A percentile compares a stretch with the other conserved stretches of the same genome.
Conservation (phyloP, 1,140 invertebrate species). For the Telenomus remus region DNA sequence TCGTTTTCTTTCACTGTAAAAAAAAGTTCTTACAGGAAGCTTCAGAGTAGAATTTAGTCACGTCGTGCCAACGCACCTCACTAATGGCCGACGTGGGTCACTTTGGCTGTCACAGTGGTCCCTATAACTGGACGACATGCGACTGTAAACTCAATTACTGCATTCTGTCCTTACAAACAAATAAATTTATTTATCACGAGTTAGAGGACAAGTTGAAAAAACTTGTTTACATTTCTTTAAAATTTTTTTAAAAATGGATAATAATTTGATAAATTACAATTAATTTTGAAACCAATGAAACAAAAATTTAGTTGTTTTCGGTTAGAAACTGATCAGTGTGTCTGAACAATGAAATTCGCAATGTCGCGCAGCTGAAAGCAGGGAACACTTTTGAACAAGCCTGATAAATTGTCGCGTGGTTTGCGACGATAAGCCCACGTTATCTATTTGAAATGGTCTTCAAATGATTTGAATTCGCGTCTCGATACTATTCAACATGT, state of each 20-base stretch:
- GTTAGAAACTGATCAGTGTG: no score
- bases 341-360: constrained; percentile 24
- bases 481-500: no score
- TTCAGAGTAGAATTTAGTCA: constrained; percentile 59
- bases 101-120: constrained; percentile 4
- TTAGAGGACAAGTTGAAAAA: no score
- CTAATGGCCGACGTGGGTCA: constrained; percentile 21
- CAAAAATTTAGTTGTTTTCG: no score
- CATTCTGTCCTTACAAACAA: no score
- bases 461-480: no score
- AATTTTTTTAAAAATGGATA: no score
- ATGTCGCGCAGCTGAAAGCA: constrained; percentile 43
- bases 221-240: no score
- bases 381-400: constrained; percentile 13
- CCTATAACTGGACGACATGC: constrained; percentile 18
- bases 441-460: no score
- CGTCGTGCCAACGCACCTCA: constrained; percentile 57
- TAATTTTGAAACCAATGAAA: no score
- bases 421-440: constrained; percentile 47
- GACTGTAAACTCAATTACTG: background rate
- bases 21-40: constrained; percentile 60
- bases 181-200: no score
- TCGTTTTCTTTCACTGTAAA: constrained; percentile 28
- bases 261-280: no score
- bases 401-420: constrained; percentile 55